phyloP scores from a whole-genome alignment of 2,888 invertebrate species.

The Podabrus alpinus region DNA sequence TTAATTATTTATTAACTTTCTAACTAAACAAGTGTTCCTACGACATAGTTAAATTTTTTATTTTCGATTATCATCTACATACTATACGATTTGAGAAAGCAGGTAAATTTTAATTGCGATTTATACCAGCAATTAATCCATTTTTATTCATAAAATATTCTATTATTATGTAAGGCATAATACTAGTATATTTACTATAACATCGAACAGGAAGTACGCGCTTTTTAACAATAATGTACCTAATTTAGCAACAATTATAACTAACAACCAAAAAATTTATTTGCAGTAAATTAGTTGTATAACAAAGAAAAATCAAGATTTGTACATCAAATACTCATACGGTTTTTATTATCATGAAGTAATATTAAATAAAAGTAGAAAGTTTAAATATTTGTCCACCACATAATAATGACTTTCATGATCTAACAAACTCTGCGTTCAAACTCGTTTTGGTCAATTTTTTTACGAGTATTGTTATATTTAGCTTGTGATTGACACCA shows the following conservation, averaged over 20 bases:
- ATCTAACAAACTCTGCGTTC: constrained; percentile 2
- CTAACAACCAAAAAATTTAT: neutral
- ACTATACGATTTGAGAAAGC: neutral
- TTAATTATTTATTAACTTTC: neutral
- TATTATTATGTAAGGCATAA: neutral
- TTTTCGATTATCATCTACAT: neutral
- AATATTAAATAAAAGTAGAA: constrained; percentile 22
- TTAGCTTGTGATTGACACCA: neutral
- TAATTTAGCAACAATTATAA: neutral
- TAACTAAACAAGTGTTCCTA: neutral
- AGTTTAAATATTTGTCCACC: constrained; percentile 29
- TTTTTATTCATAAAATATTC: neutral
- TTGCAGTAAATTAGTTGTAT: neutral
- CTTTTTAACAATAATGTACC: neutral
- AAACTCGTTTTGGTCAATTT: neutral
- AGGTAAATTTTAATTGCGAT: neutral
- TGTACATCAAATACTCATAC: constrained; percentile 2
- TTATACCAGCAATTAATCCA: neutral
- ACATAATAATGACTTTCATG: constrained; percentile 20
- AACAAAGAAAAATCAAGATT: neutral
- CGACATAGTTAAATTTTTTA: neutral
- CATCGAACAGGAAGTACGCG: neutral
- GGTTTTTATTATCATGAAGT: constrained; percentile 25
- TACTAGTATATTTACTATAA: neutral
- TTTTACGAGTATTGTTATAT: neutral